A percentile compares a stretch with the other conserved stretches of the same genome.
Evolutionary conservation across 2,797 vertebrate genomes (phyloP).

Genomic region (Artibeus jamaicensis): DNA sequence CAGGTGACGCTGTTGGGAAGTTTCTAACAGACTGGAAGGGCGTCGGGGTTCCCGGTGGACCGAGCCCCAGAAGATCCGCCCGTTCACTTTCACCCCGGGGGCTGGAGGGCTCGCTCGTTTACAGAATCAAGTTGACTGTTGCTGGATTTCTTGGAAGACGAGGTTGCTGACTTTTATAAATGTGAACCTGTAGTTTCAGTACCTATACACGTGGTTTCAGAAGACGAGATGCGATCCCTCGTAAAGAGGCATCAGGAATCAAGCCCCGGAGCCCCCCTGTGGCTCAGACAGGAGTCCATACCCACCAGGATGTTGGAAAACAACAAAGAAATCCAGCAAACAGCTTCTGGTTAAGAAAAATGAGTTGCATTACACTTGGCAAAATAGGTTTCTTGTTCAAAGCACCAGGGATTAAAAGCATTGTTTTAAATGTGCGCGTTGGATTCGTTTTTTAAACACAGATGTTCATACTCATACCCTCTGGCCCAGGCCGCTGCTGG

Average conservation of each 20-base stretch:
- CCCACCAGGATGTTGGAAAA: background rate
- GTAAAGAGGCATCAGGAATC: background rate
- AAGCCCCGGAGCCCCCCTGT: background rate
- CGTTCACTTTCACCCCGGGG: background rate
- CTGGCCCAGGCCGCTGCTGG: accelerated
- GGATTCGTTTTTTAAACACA: background rate
- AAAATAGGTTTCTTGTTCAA: background rate
- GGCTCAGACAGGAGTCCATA: background rate
- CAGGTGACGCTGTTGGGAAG: accelerated
- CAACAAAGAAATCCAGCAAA: background rate
- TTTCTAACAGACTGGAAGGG: accelerated
- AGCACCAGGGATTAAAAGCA: constrained; percentile 72
- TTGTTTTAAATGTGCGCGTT: constrained; percentile 58
- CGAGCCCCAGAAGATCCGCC: background rate
- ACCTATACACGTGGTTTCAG: background rate
- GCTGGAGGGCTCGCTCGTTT: background rate
- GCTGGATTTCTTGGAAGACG: background rate
- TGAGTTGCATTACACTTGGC: background rate
- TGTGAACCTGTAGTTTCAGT: background rate
- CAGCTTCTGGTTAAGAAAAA: background rate
- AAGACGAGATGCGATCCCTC: background rate
- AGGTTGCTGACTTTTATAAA: background rate
- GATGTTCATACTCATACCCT: background rate
- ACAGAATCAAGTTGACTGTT: background rate
- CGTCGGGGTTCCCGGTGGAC: background rate